Conservation (phyloP, 2,797 vertebrate genomes). For the Chrosomus eos region DNA sequence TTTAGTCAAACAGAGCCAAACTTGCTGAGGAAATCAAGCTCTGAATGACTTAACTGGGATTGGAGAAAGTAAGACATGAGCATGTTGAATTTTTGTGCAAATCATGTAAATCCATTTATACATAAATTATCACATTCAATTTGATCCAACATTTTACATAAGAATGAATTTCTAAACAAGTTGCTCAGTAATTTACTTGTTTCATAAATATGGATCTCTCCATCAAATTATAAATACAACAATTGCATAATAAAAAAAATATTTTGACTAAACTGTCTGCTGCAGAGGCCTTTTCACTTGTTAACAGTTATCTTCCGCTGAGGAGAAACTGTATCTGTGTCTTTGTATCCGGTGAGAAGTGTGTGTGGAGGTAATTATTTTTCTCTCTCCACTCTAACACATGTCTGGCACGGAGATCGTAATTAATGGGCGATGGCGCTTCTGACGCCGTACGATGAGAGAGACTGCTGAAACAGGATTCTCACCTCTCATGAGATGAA, state of each 20-base stretch:
- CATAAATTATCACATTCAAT: neutral
- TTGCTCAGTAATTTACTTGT: neutral
- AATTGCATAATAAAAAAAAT: neutral
- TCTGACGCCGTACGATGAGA: constrained; percentile 61
- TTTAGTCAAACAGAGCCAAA: neutral
- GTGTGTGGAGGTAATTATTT: constrained; percentile 55
- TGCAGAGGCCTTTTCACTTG: neutral
- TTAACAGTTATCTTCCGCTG: neutral
- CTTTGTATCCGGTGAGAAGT: constrained; percentile 61
- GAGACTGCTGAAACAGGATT: constrained; percentile 55
- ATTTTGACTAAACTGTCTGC: neutral
- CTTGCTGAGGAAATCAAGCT: neutral
- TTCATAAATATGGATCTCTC: neutral
- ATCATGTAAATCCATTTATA: neutral
- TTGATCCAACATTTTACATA: neutral
- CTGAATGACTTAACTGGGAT: neutral
- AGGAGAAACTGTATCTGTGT: constrained; percentile 17
- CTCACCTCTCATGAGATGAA: constrained; percentile 60
- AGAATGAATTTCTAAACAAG: neutral
- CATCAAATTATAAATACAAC: neutral
- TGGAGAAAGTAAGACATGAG: neutral
- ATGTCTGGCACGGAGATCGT: constrained; percentile 64
- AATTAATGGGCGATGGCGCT: constrained; percentile 60
- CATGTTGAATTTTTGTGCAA: neutral
- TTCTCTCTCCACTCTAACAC: constrained; percentile 59